Percentiles rank a stretch among this genome's conserved stretches.
Conservation (phyloP, 2,888 invertebrate species). For the Coelopa pilipes region DNA sequence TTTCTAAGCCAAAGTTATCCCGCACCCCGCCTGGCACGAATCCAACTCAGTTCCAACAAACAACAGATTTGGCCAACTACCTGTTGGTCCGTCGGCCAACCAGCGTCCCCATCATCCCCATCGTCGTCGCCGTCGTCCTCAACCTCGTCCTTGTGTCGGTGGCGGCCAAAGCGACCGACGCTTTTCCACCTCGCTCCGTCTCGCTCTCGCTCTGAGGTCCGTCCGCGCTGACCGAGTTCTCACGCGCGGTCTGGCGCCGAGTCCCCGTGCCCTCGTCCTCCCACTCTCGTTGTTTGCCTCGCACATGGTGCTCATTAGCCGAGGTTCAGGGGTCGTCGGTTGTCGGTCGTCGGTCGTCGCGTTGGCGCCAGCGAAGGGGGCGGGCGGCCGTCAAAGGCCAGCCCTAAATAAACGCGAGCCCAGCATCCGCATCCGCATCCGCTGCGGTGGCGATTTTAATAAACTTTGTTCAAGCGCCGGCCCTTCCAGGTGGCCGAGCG, state of each 20-base stretch:
- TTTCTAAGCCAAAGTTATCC: too few relatives aligned
- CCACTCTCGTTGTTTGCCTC: not conserved
- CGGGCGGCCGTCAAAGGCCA: too few relatives aligned
- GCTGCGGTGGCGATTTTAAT: slow-evolving; percentile 10
- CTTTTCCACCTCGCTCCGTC: too few relatives aligned
- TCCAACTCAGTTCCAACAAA: too few relatives aligned
- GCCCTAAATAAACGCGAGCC: not conserved
- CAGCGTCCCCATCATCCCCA: too few relatives aligned
- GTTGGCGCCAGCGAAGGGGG: not conserved
- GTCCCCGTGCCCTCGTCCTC: not conserved
- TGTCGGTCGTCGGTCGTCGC: not conserved
- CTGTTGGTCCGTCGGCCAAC: not conserved
- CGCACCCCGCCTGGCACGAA: too few relatives aligned
- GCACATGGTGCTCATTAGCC: slow-evolving; percentile 4
- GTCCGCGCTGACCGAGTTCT: slow-evolving; percentile 2
- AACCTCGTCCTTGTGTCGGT: too few relatives aligned
- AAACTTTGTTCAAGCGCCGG: not conserved
- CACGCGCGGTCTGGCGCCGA: not conserved
- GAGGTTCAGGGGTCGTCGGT: not conserved
- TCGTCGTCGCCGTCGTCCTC: too few relatives aligned
- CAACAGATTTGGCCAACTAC: not conserved
- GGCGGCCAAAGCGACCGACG: too few relatives aligned
- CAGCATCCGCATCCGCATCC: slow-evolving; percentile 1
- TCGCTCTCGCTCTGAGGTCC: not conserved
- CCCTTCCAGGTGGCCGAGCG: not conserved